Base-by-base conservation (phyloP, 2,797 vertebrate species). In the Sebastes kiyomatsui region DNA sequence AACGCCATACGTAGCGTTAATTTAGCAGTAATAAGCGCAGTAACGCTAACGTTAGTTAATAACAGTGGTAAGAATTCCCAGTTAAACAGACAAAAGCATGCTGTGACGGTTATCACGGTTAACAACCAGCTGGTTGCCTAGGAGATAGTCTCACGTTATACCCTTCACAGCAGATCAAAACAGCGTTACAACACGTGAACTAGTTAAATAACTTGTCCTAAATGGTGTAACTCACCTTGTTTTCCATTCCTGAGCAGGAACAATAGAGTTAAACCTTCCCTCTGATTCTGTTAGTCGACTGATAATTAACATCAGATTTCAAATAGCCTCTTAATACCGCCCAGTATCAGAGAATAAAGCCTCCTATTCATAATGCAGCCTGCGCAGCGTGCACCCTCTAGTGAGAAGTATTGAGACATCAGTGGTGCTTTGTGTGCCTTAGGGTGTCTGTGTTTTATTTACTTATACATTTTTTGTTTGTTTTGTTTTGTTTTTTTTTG, bases 321-420 rank as follows among this genome's bases (percentile, higher is more conserved):
- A 80, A 60, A 61, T 2, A 49, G 46, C 46, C 16, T 49, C 56
- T 75, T 59, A 32, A 38, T 32, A 18, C 67, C 80, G 65, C 80
- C 72, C 75, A 30, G 60, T 7, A 59, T 70, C 28, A n/a, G 23
- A 65, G 74, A 14, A 86, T 83, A 77, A 85, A 82, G 77, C 33
- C 14, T 52, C 56, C 74, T 49, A 74, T 83, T 89, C 74, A 84
- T 60, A 2, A 30, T 16, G 27, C 22, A 16, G 16, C 4, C 9
- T 32, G n/a, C 16, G 61, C n/a, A 16, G 18, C 3, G 12, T 64
- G 83, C 87, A 12, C 88, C 91, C 85, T 88, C 91, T 92, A 90
- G 89, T 67, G 92, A 65, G 7, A 9, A 9, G 18, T n/a, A 7
- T 12, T 77, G 27, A 62, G 35, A 38, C 13, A 14, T 13, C 35